Evolutionary conservation across 2,113 vertebrate genomes (phyloP), one percentile per base, ranked within the genome.

Genomic region (Ptilonorhynchus violaceus): DNA sequence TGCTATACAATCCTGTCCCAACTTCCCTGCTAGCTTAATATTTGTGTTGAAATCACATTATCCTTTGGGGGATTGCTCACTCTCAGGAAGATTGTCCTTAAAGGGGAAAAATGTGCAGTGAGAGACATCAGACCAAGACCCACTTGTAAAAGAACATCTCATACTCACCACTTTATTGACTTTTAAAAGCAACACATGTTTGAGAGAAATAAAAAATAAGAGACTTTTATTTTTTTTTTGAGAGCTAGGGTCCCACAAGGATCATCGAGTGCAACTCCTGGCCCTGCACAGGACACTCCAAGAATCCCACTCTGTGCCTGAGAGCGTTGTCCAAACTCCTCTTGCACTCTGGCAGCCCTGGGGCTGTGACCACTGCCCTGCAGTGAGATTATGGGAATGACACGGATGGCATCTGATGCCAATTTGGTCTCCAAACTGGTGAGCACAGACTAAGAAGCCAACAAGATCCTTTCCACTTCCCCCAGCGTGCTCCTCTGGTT

Each of bases 341-440:
- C 52, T 21, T 67, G 60, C 33, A 1, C 37, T 52, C 37, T 67
- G 59, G 44, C 44, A 74, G 28, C 46, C 46, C 30, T 60, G 19
- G 60, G 28, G n/a, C 13, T 4, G 5, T 15, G 22, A 12, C 28
- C 52, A 39, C 22, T 53, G 27, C 69, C 53, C 55, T 66, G 31
- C 2, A 30, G 14, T 46, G n/a, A n/a, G 20, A 50, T 55, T 50
- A 28, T 49, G 44, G 58, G 52, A 86, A 75, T 13, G 7, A 46
- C 35, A 67, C 4, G 8, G 46, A 37, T 0, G 0, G 24, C n/a
- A 35, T 22, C 3, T 4, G 68, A 44, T 18, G 18, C 25, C 11
- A 3, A 5, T 60, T n/a, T 9, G 3, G 35, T 53, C 49, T 50
- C 59, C 11, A 7, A 55, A 20, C 21, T 14, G 44, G 11, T 35